Conservation (phyloP, 2,888 invertebrate genomes). For the Dasypolia templi region DNA sequence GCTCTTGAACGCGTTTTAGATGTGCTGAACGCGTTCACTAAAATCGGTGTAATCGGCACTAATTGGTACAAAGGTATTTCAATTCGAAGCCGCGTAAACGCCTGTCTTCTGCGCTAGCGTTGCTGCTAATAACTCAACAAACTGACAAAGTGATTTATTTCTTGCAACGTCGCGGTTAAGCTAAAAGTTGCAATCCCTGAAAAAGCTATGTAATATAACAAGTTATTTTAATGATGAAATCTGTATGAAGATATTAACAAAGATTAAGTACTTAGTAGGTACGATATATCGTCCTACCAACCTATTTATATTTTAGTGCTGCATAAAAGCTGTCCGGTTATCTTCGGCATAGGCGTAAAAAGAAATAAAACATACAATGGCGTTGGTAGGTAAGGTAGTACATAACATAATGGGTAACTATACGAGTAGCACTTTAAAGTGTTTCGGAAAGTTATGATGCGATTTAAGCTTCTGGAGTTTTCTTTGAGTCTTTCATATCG, state of each 20-base stretch:
- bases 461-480: slow-evolving; percentile 21
- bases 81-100: background rate
- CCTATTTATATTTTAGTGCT: background rate
- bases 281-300: no score
- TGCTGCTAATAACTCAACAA: background rate
- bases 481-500: background rate
- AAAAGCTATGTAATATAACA: background rate
- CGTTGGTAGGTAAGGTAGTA: background rate
- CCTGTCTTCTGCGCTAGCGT: background rate
- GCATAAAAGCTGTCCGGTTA: background rate
- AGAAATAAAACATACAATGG: background rate
- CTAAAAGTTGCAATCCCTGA: background rate
- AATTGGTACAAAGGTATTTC: background rate
- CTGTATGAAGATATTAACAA: background rate
- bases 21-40: no score
- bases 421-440: slow-evolving; percentile 5
- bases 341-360: background rate
- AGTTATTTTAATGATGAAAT: background rate
- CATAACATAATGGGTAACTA: no score
- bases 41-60: no score
- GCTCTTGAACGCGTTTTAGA: no score
- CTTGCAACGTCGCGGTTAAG: background rate
- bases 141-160: background rate
- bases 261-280: background rate
- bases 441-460: slow-evolving; percentile 25